Percentiles rank a stretch among this genome's conserved stretches.
phyloP scores from a whole-genome alignment of 2,888 invertebrate genomes.

The Colostygia pectinataria region DNA sequence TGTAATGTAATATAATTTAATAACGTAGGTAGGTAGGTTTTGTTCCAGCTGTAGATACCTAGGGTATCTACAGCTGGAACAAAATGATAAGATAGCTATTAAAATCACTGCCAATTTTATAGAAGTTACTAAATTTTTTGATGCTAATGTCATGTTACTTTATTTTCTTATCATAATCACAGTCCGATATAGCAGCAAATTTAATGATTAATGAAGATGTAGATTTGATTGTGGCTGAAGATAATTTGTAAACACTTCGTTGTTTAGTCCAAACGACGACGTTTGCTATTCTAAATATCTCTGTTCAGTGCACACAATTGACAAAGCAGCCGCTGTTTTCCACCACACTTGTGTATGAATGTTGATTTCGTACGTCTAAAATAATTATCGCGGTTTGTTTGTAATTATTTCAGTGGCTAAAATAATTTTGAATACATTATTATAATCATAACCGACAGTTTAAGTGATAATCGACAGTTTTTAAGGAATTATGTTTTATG shows the following conservation, averaged over 20 bases:
- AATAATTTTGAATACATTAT: no score
- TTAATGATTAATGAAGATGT: constrained; percentile 50
- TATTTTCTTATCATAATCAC: constrained; percentile 35
- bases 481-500: constrained; percentile 42
- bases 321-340: constrained; percentile 64
- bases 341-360: constrained; percentile 58
- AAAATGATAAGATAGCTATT: no score
- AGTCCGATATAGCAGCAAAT: constrained; percentile 27
- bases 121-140: no score
- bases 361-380: constrained; percentile 26
- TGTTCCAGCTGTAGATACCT: no score
- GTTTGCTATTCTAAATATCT: constrained; percentile 60
- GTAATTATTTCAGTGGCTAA: no score
- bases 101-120: neutral
- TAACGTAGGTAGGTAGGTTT: no score
- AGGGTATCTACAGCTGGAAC: no score
- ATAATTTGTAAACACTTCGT: constrained; percentile 75
- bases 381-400: constrained; percentile 10
- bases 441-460: no score
- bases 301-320: constrained; percentile 53
- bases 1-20: no score
- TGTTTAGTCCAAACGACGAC: constrained; percentile 60
- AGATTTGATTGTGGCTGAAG: constrained; percentile 61
- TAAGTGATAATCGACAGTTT: constrained; percentile 12
- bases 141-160: constrained; percentile 1